These are phyloP conservation scores for Notodonta ziczac DNA, from an alignment of 2,888 invertebrate species.

Conservation along the genomic window DNA sequence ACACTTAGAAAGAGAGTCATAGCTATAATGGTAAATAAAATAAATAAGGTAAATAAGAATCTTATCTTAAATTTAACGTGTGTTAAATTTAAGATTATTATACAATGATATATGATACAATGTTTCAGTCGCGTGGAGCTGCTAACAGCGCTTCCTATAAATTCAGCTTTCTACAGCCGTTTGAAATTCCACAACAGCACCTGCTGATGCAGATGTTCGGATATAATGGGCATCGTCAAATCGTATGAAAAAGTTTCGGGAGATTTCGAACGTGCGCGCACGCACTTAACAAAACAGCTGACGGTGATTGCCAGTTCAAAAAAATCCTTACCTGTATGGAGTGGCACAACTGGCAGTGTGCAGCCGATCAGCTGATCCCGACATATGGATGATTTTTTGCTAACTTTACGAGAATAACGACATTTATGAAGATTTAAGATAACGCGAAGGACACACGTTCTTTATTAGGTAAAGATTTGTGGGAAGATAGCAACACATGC, in stretches of 20 bases:
- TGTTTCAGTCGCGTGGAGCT: too few relatives aligned
- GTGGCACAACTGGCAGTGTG: conserved; percentile 41
- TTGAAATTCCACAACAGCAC: conserved; percentile 64
- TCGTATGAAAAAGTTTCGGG: conserved; percentile 60
- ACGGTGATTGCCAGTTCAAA: conserved; percentile 46
- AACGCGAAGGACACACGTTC: background rate
- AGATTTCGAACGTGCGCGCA: conserved; percentile 65
- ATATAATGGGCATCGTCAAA: conserved; percentile 50
- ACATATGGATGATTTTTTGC: conserved; percentile 43
- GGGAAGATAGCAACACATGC: background rate
- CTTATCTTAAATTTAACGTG: too few relatives aligned
- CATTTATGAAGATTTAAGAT: background rate
- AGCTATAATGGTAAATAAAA: too few relatives aligned
- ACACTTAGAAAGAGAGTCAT: too few relatives aligned
- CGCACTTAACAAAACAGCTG: conserved; percentile 66
- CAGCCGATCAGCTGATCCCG: conserved; percentile 64
- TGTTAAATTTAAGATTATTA: too few relatives aligned
- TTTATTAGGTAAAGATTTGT: background rate
- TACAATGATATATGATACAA: too few relatives aligned
- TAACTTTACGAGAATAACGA: conserved; percentile 9
- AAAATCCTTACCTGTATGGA: conserved; percentile 63
- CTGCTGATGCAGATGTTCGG: conserved; percentile 75
- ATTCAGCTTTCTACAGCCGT: conserved; percentile 5
- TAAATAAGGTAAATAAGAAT: too few relatives aligned
- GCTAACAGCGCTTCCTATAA: background rate